Conservation (phyloP, 1,140 invertebrate species). For the Ceratina australensis region DNA sequence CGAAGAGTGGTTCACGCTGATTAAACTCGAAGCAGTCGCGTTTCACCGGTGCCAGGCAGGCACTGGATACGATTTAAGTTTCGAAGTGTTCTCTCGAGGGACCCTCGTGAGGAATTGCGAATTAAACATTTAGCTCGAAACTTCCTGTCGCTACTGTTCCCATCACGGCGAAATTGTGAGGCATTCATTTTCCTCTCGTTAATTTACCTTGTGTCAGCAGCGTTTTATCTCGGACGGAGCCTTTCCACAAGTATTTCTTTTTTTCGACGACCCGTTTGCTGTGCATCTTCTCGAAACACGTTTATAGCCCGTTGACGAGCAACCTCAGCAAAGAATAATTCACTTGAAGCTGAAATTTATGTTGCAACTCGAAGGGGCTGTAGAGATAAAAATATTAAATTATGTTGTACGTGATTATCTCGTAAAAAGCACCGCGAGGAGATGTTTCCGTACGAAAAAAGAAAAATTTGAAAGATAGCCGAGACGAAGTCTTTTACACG, state of each 20-base stretch:
- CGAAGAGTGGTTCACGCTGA: background rate
- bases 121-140: slow-evolving; percentile 6
- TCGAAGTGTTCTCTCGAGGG: slow-evolving; percentile 8
- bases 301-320: slow-evolving; percentile 5
- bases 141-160: slow-evolving; percentile 18
- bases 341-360: background rate
- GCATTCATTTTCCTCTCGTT: slow-evolving; percentile 44
- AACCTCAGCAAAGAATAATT: background rate
- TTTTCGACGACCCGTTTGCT: too few relatives aligned
- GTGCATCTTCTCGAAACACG: background rate
- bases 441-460: background rate
- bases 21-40: background rate
- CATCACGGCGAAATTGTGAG: slow-evolving; percentile 31
- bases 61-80: background rate
- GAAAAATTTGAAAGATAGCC: background rate
- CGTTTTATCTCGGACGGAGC: background rate
- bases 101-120: background rate
- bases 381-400: background rate
- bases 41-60: background rate
- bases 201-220: slow-evolving; percentile 3
- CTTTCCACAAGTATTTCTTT: background rate
- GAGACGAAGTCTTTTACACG: slow-evolving; percentile 13
- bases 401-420: background rate
- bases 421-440: background rate
- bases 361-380: background rate